Base-by-base conservation (phyloP, 2,113 vertebrate species). In the Myrmecophaga tridactyla region DNA sequence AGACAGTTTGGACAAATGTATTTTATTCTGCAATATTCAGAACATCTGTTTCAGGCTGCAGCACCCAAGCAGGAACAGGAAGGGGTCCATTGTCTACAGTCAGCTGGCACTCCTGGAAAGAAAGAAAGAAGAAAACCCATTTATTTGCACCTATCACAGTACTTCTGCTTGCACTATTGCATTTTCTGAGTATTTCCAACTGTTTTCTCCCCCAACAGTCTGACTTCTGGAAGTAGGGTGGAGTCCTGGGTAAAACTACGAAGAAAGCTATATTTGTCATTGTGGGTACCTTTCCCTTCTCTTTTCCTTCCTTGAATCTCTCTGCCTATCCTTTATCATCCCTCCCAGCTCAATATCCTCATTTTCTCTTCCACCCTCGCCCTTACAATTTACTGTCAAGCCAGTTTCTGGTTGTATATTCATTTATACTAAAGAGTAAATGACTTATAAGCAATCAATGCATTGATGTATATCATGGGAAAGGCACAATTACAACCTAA, bases 381-480 rank as follows among this genome's bases (percentile, higher is more conserved):
- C 36, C n/a, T 20, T 70, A 82, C 25, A 31, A 27, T 93, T 53
- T 76, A 76, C 34, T 80, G 60, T 65, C 36, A 70, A 23, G 46
- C 46, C 41, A 25, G 12, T 56, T 77, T 70, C 43, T 58, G 63
- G 51, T 48, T 18, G 17, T 20, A 41, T 6, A 87, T 27, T 83
- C 15, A 20, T 62, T 94, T 90, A 84, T 85, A 81, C 85, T 90
- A 76, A 86, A 92, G 85, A 94, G 41, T 34, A 69, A 94, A 39
- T n/a, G 70, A 85, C 86, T 60, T 70, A 84, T 53, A 63, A 41
- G 85, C 84, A 92, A 69, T 17, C 43, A 77, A 20, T n/a, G 11
- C n/a, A 65, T 92, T 56, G n/a, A 80, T 34, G 63, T 25, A 41
- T 58, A 29, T 65, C 76, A 87, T 34, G 39, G 48, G 48, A 87